These are phyloP conservation scores for Agapostemon virescens DNA, from an alignment of 2,888 invertebrate genomes.

Conservation along the genomic window DNA sequence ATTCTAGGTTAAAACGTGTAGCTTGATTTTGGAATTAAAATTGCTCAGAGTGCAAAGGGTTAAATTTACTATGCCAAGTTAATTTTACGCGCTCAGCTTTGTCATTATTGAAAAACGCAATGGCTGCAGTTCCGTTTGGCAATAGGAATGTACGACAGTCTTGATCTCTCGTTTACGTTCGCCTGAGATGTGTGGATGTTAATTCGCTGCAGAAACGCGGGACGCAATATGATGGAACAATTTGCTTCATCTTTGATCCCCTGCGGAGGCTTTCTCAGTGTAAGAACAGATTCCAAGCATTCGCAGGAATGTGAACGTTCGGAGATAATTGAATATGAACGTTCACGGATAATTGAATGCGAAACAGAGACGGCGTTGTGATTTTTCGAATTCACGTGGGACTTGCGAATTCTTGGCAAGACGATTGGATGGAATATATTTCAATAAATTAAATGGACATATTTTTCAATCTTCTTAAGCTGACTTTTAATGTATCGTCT, in stretches of 20 bases:
- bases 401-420: neutral
- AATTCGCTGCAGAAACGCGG: constrained; percentile 11
- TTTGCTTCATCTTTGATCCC: constrained; percentile 44
- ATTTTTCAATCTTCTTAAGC: too few species aligned
- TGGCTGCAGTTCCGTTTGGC: neutral
- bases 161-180: neutral
- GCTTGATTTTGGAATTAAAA: too few species aligned
- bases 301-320: neutral
- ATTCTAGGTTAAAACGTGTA: too few species aligned
- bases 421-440: neutral
- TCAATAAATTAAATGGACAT: neutral
- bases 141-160: neutral
- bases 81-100: neutral
- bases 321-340: neutral
- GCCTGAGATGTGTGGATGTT: neutral
- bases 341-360: neutral
- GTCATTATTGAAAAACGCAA: neutral
- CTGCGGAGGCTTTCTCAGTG: neutral
- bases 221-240: constrained; percentile 46
- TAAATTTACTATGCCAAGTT: neutral
- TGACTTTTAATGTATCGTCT: neutral
- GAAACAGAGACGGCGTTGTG: neutral
- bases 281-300: neutral
- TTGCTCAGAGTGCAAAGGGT: too few species aligned
- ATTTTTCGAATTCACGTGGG: neutral